phyloP scores from a whole-genome alignment of 2,113 vertebrate genomes.

The Haplotaxodon microlepis region DNA sequence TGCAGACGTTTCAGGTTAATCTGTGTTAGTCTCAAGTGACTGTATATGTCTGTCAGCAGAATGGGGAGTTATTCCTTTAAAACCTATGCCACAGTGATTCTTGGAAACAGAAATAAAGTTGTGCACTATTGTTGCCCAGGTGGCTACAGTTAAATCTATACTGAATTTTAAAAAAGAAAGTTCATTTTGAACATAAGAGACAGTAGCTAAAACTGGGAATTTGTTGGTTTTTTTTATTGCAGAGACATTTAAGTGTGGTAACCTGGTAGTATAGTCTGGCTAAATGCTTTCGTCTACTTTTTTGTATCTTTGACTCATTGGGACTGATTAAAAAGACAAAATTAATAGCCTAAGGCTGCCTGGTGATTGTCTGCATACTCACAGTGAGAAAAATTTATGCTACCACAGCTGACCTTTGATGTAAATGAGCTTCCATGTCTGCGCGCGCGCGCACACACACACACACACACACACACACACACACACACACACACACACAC shows the following conservation, averaged over 20 bases:
- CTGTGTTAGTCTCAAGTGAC: not conserved
- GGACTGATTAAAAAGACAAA: slow-evolving; percentile 53
- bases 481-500: not conserved
- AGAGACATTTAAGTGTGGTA: not conserved
- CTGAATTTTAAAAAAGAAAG: not conserved
- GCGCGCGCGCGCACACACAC: rapidly evolving
- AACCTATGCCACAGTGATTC: not conserved
- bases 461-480: not conserved
- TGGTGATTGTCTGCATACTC: slow-evolving; percentile 21
- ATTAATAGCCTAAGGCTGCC: slow-evolving; percentile 18
- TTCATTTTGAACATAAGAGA: not conserved
- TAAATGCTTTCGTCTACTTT: not conserved
- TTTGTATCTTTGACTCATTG: slow-evolving; percentile 25
- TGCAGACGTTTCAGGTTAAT: not conserved
- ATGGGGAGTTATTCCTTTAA: not conserved
- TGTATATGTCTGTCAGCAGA: not conserved
- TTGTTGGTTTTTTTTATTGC: not conserved
- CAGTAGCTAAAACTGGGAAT: not conserved
- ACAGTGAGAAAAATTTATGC: slow-evolving; percentile 3
- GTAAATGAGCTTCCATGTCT: not conserved
- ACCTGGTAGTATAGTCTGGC: not conserved
- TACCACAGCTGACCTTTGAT: slow-evolving; percentile 7
- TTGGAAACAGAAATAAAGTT: not conserved
- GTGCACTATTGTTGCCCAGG: not conserved
- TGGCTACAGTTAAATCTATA: not conserved